phyloP scores from a whole-genome alignment of 2,797 vertebrate genomes.

The Sternotherus odoratus region DNA sequence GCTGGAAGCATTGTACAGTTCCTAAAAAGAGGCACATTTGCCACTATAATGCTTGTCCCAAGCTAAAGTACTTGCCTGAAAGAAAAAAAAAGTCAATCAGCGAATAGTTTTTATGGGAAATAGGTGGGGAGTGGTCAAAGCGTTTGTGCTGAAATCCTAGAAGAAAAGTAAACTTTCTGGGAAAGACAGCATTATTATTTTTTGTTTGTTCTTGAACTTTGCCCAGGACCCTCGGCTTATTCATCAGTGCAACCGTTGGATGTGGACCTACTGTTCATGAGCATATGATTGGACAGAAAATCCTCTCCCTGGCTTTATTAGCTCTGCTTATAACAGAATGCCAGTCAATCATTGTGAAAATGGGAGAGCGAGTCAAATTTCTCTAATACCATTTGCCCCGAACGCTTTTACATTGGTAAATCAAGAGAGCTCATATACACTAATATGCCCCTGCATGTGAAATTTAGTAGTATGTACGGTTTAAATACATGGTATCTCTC shows the following conservation, averaged over 20 bases:
- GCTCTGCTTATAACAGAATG: neutral
- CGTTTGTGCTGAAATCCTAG: constrained; percentile 62
- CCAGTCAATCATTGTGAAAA: neutral
- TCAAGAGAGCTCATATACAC: neutral
- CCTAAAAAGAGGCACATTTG: neutral
- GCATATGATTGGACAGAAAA: neutral
- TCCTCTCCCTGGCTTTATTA: neutral
- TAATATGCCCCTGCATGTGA: neutral
- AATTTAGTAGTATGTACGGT: constrained; percentile 11
- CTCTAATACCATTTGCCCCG: neutral
- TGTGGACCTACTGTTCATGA: neutral
- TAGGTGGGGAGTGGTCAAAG: constrained; percentile 8
- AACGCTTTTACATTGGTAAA: neutral
- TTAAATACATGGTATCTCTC: neutral
- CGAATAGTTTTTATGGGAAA: constrained; percentile 53
- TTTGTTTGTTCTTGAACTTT: constrained; percentile 62
- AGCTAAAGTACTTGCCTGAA: constrained; percentile 14
- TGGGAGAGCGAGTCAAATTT: constrained; percentile 5
- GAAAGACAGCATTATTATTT: constrained; percentile 48
- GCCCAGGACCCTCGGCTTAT: neutral
- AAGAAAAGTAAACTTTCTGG: constrained; percentile 63
- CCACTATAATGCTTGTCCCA: neutral
- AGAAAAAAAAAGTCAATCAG: constrained; percentile 20
- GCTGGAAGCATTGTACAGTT: neutral
- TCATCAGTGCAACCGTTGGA: constrained; percentile 3